A percentile compares a stretch with the other conserved stretches of the same genome.
Evolutionary conservation across 64 coral and sea anemone genomes (phyloP).

Genomic region (Montipora capricornis): DNA sequence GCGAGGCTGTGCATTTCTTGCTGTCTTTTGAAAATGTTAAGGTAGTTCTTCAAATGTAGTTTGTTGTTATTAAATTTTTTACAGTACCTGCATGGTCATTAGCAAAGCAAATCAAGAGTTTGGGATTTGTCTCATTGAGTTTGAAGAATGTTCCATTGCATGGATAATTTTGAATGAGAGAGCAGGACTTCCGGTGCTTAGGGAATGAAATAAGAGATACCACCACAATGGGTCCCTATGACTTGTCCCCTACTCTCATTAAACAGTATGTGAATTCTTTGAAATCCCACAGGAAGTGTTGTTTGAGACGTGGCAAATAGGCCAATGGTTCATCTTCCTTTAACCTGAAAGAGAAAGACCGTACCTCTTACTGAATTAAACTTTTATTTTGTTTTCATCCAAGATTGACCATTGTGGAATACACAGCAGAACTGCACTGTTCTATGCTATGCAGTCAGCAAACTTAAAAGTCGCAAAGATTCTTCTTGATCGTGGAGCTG

Average conservation of each 20-base stretch:
- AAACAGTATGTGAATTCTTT: too few relatives aligned
- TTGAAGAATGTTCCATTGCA: neutral
- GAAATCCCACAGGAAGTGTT: too few relatives aligned
- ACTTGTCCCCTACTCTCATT: too few relatives aligned
- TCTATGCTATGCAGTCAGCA: slow-evolving; percentile 89
- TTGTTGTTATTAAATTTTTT: neutral
- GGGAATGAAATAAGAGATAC: too few relatives aligned
- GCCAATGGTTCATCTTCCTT: too few relatives aligned
- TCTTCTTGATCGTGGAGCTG: too few relatives aligned
- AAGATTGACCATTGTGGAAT: slow-evolving; percentile 80
- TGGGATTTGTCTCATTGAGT: neutral
- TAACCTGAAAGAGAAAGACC: too few relatives aligned
- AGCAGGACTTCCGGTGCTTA: too few relatives aligned
- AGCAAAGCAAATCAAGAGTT: neutral
- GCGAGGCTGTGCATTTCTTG: slow-evolving; percentile 71
- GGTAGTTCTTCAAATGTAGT: slow-evolving; percentile 21
- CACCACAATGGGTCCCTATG: too few relatives aligned
- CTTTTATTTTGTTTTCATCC: neutral
- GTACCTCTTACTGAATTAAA: too few relatives aligned
- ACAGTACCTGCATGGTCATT: neutral
- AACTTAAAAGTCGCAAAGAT: slow-evolving; percentile 78
- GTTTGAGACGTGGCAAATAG: too few relatives aligned
- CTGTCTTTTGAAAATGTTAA: slow-evolving; percentile 80
- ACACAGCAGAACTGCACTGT: slow-evolving; percentile 84
- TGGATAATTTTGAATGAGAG: too few relatives aligned